Evolutionary conservation across 2,797 vertebrate species (phyloP).

Genomic region (Megalops cyprinoides): DNA sequence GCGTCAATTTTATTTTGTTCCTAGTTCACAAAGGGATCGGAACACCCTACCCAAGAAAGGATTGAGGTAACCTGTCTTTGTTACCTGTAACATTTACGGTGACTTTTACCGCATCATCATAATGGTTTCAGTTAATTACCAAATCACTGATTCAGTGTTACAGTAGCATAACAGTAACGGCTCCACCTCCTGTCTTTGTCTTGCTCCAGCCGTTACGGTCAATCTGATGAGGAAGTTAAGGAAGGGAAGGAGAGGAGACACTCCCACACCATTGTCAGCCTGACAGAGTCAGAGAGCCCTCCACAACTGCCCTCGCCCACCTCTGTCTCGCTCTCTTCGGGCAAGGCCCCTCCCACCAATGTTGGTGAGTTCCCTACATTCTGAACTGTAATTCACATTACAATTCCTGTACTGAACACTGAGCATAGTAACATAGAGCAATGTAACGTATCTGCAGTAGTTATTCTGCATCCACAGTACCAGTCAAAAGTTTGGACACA

Average conservation of each 20-base stretch:
- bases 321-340: constrained; percentile 72
- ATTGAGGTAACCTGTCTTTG: constrained; percentile 78
- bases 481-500: too few species aligned
- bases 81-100: background rate
- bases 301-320: constrained; percentile 89
- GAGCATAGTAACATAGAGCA: too few species aligned
- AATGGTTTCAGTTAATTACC: background rate
- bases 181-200: background rate
- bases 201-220: constrained; percentile 78
- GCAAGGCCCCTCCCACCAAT: constrained; percentile 85
- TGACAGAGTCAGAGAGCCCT: constrained; percentile 83
- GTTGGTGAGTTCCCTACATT: constrained; percentile 81
- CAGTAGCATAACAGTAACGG: background rate
- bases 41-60: constrained; percentile 96
- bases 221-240: constrained; percentile 78
- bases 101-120: background rate
- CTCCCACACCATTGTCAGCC: constrained; percentile 82
- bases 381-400: too few species aligned
- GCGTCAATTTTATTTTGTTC: constrained; percentile 42
- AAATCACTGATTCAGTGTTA: background rate
- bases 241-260: constrained; percentile 86
- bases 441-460: too few species aligned
- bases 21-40: constrained; percentile 86
- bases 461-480: too few species aligned
- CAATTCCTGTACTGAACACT: too few species aligned